These are phyloP conservation scores for Sclerodermus sp. DNA, from an alignment of 2,888 invertebrate species.

Conservation along the genomic window DNA sequence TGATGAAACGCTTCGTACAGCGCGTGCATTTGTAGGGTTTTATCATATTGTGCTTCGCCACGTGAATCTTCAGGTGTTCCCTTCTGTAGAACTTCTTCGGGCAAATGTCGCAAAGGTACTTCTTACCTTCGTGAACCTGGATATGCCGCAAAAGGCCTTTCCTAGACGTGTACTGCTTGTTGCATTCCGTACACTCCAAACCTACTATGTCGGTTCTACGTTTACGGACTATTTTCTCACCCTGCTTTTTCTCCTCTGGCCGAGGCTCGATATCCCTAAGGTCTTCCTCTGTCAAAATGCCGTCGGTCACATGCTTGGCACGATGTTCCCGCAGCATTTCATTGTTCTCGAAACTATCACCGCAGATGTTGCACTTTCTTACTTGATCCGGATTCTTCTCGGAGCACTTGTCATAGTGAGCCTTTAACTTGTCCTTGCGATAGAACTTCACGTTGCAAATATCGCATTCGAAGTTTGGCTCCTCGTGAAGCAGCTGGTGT, in stretches of 20 bases:
- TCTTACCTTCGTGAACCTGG: constrained; percentile 55
- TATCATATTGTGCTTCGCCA: constrained; percentile 55
- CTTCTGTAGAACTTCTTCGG: constrained; percentile 55
- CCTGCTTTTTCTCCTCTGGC: constrained; percentile 39
- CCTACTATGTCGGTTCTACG: constrained; percentile 54
- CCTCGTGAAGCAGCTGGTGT: constrained; percentile 53
- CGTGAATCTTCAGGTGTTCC: constrained; percentile 54
- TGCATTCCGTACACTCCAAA: constrained; percentile 53
- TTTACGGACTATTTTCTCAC: constrained; percentile 46
- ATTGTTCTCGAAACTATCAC: constrained; percentile 53
- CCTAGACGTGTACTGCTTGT: constrained; percentile 52
- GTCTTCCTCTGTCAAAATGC: constrained; percentile 53
- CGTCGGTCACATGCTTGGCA: constrained; percentile 53
- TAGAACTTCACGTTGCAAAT: constrained; percentile 55
- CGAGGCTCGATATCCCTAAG: constrained; percentile 48
- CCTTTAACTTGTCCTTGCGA: constrained; percentile 53
- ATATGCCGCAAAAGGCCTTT: constrained; percentile 52
- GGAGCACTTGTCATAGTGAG: constrained; percentile 55
- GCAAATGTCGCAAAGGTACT: constrained; percentile 54
- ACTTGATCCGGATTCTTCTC: constrained; percentile 56
- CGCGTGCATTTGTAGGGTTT: constrained; percentile 54
- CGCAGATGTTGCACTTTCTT: constrained; percentile 54
- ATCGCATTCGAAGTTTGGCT: constrained; percentile 55
- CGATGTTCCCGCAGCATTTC: constrained; percentile 50
- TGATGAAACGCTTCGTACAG: constrained; percentile 54